phyloP scores from a whole-genome alignment of 2,797 vertebrate species.

The Parauchenoglanis punctatus region DNA sequence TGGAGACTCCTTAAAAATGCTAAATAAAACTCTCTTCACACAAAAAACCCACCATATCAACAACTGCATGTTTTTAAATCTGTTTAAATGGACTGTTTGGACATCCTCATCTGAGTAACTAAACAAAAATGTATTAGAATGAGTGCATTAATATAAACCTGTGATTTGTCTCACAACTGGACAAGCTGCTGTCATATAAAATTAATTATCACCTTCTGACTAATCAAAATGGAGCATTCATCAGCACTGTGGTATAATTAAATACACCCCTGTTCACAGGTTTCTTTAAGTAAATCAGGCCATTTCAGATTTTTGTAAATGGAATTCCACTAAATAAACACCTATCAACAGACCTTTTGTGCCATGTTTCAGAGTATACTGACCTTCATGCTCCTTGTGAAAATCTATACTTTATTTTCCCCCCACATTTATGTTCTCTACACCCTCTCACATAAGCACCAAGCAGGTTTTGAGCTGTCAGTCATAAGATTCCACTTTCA shows the following conservation, averaged over 20 bases:
- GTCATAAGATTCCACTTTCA: constrained; percentile 29
- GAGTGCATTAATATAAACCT: neutral
- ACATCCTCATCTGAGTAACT: neutral
- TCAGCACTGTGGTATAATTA: neutral
- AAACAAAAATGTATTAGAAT: neutral
- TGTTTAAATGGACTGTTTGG: neutral
- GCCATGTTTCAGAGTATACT: neutral
- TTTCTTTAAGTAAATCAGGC: neutral
- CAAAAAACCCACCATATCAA: neutral
- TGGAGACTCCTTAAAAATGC: neutral
- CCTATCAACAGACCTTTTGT: neutral
- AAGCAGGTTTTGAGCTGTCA: constrained; percentile 37
- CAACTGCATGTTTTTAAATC: neutral
- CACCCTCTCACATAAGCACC: neutral
- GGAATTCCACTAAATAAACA: neutral
- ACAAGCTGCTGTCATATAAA: neutral
- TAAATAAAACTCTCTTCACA: neutral
- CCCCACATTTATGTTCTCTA: neutral
- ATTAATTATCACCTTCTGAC: neutral
- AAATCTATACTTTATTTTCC: neutral
- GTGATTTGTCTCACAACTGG: neutral
- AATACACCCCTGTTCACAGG: neutral
- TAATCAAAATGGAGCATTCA: neutral
- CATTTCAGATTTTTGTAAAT: neutral
- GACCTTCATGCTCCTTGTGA: neutral